Base-by-base conservation (phyloP, 2,113 vertebrate genomes). In the Helogale parvula region DNA sequence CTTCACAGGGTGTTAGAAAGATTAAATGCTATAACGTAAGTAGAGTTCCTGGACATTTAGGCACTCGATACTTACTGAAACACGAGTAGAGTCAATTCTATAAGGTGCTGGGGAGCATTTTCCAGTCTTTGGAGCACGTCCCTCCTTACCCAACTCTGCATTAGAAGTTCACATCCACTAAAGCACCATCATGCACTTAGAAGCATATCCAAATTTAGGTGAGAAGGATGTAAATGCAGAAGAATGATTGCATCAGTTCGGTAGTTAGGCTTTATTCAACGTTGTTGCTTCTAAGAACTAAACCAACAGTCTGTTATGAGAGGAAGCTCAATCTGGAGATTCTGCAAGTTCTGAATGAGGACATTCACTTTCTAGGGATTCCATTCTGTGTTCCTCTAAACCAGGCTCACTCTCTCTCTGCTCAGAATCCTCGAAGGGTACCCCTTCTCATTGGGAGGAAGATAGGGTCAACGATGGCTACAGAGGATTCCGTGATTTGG, bases 331-430 rank as follows among this genome's bases (percentile, higher is more conserved):
- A 13, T n/a, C 27, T 31, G 35, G 74, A 86, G 21, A 88, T n/a
- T 65, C 23, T 96, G 1, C 2, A 72, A 17, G 31, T 66, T 94
- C 45, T 92, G 45, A 92, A 41, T 19, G 52, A 89, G 52, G 76
- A 65, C 5, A n/a, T 60, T 68, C 50, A 2, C 23, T 68, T 41
- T 69, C 45, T 31, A 88, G 33, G 16, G 69, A 77, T 86, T 27
- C 12, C 16, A 29, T 35, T 60, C 35, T 79, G 3, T 35, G 19
- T 72, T 72, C 31, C 23, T 82, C 19, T 33, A 72, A 92, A 21
- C n/a, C 7, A 47, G 33, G 35, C 41, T 14, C 21, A 41, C 3
- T 1, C 0, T 88, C 23, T 31, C 0, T 80, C 29, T 31, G 10
- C 13, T 93, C 27, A 57, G 31, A 50, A 41, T 45, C 16, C 25